Evolutionary conservation across 2,797 vertebrate genomes (phyloP), one percentile per base, ranked within the genome.

Genomic region (Crotalus adamanteus): DNA sequence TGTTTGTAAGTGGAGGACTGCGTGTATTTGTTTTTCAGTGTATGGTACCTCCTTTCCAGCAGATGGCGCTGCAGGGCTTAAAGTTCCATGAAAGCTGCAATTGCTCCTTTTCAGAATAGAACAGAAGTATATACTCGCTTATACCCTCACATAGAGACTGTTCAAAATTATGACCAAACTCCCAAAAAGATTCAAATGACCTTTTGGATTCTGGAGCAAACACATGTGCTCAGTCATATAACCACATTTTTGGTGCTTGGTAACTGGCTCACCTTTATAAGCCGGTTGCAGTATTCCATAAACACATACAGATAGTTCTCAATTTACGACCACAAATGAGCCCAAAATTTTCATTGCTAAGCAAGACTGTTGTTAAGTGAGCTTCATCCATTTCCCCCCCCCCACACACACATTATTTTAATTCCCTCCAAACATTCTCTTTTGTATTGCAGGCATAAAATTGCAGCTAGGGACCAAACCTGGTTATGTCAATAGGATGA

Each of bases 91-190:
- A 47, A 8, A 28, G 12, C 3, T 37, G 60, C 37, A 7, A 2
- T 7, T 18, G 16, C 7, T 25, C 28, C 13, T 18, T 16, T 13
- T 42, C 9, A 5, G 51, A 60, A 61, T 4, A 18, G 22, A 16
- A 42, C 3, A 28, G 31, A 22, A 28, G 47, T 42, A 1, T 42
- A 1, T 0, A 22, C 7, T 28, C 0, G 0, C 12, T n/a, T 6
- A 9, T 16, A 16, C 6, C 2, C 4, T n/a, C 13, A 69, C 65
- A 31, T 6, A 69, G n/a, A 69, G 5, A 16, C 28, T 69, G 6
- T 69, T 69, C 63, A 69, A 16, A 69, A 5, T 31, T 69, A 69
- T 16, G n/a, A 31, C n/a, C 31, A 69, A 69, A 6, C 63, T 14
- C 63, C 28, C 28, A 6, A 5, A 65, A n/a, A 65, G 63, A 26